Base-by-base conservation (phyloP, 2,797 vertebrate genomes). In the Knipowitschia caucasica region DNA sequence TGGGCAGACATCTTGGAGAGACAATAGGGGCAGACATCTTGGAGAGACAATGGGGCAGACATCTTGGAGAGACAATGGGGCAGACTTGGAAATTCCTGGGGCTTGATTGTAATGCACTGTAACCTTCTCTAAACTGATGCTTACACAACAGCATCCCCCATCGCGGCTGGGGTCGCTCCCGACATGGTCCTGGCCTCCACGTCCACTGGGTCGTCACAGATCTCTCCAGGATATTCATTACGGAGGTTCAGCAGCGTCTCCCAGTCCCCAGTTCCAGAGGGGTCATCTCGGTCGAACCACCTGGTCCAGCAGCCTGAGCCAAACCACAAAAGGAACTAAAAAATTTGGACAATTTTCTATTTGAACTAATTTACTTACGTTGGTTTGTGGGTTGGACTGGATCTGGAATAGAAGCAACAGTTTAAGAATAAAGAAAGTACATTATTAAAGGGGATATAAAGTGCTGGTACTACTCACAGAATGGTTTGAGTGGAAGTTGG, bases 231-330 rank as follows among this genome's bases (percentile, higher is more conserved):
- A 38, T 80, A 20, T 1, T 67, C 53, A 0, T 0, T 1, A 2
- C 3, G 29, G n/a, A 81, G 73, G 2, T 4, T 0, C 0, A 0
- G 0, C 2, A 85, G 50, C 4, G 2, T 25, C 50, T 82, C 82
- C 50, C 45, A 71, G 71, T 85, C 79, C 33, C 75, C 78, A 15
- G 0, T 25, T 30, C 53, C 67, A 30, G 4, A 2, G 0, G 75
- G 73, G 29, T 82, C 0, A 3, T 81, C 77, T 40, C 79, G 31
- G 57, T 84, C 71, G 53, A 83, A 79, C 77, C 77, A 84, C 9
- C 56, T 17, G 0, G 81, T 84, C 80, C 73, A 86, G 40, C 72
- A 78, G 10, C 30, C 73, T 86, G 51, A 0, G 45, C 4, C 8
- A 23, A 43, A 26, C 14, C 2, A 35, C 42, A 44, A 7, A 24